Percentiles rank a stretch among this genome's conserved stretches.
Evolutionary conservation across 1,140 invertebrate species (phyloP).

Genomic region (Trachymyrmex cornetzi): DNA sequence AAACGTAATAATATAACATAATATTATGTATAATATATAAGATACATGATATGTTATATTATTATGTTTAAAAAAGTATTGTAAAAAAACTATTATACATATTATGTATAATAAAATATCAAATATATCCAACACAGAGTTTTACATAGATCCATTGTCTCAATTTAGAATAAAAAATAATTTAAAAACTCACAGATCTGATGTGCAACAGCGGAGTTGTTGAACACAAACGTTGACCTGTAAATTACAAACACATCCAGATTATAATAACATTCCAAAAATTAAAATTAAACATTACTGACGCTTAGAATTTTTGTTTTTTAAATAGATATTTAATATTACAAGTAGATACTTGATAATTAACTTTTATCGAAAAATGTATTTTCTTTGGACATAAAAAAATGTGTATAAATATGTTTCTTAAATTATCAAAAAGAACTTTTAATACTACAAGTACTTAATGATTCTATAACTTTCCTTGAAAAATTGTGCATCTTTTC

Average conservation of each 20-base stretch:
- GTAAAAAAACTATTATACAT: too few relatives aligned
- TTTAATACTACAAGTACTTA: too few relatives aligned
- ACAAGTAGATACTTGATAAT: not conserved
- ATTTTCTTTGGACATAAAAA: too few relatives aligned
- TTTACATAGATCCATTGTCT: not conserved
- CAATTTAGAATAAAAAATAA: not conserved
- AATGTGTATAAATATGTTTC: too few relatives aligned
- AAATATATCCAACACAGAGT: not conserved
- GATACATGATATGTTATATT: not conserved
- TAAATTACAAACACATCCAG: not conserved
- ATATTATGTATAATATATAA: not conserved
- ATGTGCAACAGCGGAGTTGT: not conserved
- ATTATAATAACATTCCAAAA: not conserved
- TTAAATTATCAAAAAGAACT: too few relatives aligned
- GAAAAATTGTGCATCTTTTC: not conserved
- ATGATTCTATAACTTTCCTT: not conserved
- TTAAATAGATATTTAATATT: not conserved
- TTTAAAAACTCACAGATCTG: not conserved
- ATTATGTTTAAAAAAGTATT: too few relatives aligned
- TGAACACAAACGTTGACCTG: not conserved
- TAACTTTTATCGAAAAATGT: not conserved
- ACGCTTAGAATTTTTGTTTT: not conserved
- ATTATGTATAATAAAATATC: not conserved
- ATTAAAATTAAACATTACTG: not conserved
- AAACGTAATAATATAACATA: not conserved